Evolutionary conservation across 2,888 invertebrate genomes (phyloP).

Genomic region (Catocala fraxini): DNA sequence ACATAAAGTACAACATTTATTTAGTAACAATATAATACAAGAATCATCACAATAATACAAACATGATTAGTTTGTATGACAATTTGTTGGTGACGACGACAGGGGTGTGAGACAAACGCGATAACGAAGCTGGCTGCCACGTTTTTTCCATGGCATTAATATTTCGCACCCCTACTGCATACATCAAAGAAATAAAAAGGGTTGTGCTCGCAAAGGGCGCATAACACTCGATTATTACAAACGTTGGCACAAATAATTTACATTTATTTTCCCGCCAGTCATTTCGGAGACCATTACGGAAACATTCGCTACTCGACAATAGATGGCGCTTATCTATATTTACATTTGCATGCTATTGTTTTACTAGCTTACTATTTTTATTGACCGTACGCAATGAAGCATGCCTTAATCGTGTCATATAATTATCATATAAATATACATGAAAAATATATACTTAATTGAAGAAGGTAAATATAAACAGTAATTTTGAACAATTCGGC

Average conservation of each 20-base stretch:
- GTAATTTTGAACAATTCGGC: conserved; percentile 42
- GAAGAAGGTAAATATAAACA: conserved; percentile 40
- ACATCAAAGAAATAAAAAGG: conserved; percentile 86
- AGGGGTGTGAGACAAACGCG: conserved; percentile 79
- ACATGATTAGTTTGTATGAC: conserved; percentile 77
- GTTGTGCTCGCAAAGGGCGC: conserved; percentile 80
- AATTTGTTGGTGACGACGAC: conserved; percentile 67
- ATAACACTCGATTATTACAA: conserved; percentile 83
- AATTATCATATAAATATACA: conserved; percentile 31
- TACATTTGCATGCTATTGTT: conserved; percentile 62
- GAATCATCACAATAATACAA: conserved; percentile 67
- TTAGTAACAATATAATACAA: conserved; percentile 72
- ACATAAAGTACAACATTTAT: conserved; percentile 72
- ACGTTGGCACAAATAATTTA: conserved; percentile 86
- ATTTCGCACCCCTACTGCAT: conserved; percentile 82
- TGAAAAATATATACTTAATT: conserved; percentile 38
- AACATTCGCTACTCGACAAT: conserved; percentile 74
- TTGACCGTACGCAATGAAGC: conserved; percentile 70
- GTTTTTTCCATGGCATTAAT: conserved; percentile 80
- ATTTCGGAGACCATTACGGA: conserved; percentile 45
- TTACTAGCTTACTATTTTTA: conserved; percentile 65
- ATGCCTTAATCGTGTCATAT: conserved; percentile 50
- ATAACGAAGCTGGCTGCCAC: conserved; percentile 82
- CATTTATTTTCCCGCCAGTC: conserved; percentile 65
- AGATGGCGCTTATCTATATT: conserved; percentile 82